phyloP scores from a whole-genome alignment of 2,888 invertebrate genomes.

The Sinopyrophorus schimmeli region DNA sequence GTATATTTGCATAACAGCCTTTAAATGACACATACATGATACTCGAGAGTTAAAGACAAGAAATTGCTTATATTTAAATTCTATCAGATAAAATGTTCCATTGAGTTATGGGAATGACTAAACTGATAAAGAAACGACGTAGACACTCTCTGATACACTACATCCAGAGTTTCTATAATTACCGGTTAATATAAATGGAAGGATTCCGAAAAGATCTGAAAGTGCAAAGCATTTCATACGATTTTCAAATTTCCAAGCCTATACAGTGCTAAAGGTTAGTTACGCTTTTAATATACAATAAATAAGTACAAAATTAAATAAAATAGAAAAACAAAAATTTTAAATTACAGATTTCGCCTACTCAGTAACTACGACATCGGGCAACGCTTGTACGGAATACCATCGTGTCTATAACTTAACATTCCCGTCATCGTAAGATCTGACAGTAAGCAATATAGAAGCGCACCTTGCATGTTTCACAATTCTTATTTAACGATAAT shows the following conservation, averaged over 20 bases:
- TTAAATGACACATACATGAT: constrained; percentile 40
- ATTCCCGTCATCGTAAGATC: constrained; percentile 35
- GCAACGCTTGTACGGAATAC: constrained; percentile 32
- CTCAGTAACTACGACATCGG: constrained; percentile 33
- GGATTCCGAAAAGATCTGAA: too few relatives aligned
- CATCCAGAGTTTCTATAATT: too few relatives aligned
- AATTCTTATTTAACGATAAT: constrained; percentile 11
- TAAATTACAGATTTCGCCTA: constrained; percentile 37
- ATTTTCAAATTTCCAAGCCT: too few relatives aligned
- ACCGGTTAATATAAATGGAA: too few relatives aligned
- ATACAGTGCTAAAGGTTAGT: too few relatives aligned
- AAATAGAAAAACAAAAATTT: too few relatives aligned
- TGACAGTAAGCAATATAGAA: constrained; percentile 30
- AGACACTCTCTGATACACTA: too few relatives aligned
- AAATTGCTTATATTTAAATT: constrained; percentile 40
- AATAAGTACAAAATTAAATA: too few relatives aligned
- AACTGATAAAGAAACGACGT: constrained; percentile 21
- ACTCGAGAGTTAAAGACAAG: constrained; percentile 35
- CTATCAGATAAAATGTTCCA: constrained; percentile 37
- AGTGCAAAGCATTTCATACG: too few relatives aligned
- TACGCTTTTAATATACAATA: too few relatives aligned
- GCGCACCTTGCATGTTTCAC: constrained; percentile 21
- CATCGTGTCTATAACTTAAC: constrained; percentile 36
- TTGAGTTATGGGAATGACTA: constrained; percentile 17
- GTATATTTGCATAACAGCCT: constrained; percentile 40